A percentile compares a stretch with the other conserved stretches of the same genome.
phyloP scores from a whole-genome alignment of 2,797 vertebrate species.

The Melopsittacus undulatus region DNA sequence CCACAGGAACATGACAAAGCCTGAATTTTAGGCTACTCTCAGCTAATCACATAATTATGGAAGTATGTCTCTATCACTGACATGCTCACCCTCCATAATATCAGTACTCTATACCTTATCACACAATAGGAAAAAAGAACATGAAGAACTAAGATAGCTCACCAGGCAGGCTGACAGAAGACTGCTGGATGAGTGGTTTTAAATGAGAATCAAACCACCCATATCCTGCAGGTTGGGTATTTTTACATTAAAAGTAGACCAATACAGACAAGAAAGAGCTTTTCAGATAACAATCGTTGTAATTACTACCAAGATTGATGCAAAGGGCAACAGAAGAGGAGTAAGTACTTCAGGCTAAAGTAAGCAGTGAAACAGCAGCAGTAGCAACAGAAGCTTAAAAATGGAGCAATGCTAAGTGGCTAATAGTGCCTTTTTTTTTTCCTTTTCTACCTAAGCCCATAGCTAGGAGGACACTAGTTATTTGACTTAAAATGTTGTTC shows the following conservation, averaged over 20 bases:
- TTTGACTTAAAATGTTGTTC: background rate
- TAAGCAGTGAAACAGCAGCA: slow-evolving; percentile 23
- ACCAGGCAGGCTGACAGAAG: background rate
- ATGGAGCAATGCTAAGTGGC: background rate
- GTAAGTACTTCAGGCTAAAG: background rate
- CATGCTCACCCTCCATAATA: background rate
- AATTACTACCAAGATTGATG: background rate
- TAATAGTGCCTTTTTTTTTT: background rate
- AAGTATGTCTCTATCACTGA: background rate
- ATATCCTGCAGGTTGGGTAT: background rate
- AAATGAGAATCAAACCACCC: background rate
- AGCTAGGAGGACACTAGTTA: background rate
- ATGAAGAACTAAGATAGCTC: background rate
- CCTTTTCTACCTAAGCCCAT: background rate
- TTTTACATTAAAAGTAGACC: background rate
- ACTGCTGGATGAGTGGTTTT: background rate
- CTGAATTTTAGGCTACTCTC: background rate
- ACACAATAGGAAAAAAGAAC: background rate
- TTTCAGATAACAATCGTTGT: background rate
- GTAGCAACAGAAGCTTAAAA: slow-evolving; percentile 10
- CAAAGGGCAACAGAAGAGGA: background rate
- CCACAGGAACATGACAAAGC: background rate
- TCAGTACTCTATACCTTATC: background rate
- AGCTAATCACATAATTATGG: background rate
- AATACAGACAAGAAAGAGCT: background rate